Conservation (phyloP, 2,797 vertebrate species). For the Aphelocoma californica region DNA sequence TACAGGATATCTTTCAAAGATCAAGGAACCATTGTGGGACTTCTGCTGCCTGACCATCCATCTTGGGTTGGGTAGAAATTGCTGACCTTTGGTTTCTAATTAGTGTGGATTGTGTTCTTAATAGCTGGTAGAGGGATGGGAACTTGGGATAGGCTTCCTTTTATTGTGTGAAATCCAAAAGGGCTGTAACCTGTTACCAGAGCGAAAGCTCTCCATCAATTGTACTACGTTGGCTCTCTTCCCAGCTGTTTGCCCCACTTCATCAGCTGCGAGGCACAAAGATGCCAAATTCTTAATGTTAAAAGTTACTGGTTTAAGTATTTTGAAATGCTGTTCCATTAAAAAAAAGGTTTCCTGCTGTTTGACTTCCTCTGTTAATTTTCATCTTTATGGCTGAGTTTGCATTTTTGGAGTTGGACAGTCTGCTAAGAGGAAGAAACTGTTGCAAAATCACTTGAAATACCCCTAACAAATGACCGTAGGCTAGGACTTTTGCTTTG, state of each 20-base stretch:
- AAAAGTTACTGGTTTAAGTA: conserved; percentile 6
- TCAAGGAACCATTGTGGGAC: not conserved
- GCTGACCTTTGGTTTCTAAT: conserved; percentile 52
- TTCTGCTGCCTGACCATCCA: not conserved
- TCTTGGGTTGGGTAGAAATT: conserved; percentile 9
- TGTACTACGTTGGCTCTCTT: conserved; percentile 6
- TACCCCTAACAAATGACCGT: not conserved
- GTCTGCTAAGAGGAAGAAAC: conserved; percentile 42
- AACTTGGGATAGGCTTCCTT: conserved; percentile 62
- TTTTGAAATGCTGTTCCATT: conserved; percentile 28
- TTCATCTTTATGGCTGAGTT: conserved; percentile 49
- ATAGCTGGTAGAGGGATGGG: conserved; percentile 35
- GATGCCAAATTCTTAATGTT: conserved; percentile 14
- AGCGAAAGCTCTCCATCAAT: conserved; percentile 58
- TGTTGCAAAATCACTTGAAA: conserved; percentile 38
- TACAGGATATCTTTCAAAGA: not conserved
- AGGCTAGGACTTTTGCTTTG: not conserved
- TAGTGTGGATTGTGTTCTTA: conserved; percentile 43
- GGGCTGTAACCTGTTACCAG: conserved; percentile 58
- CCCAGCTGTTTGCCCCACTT: conserved; percentile 42
- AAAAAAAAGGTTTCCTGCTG: conserved; percentile 1
- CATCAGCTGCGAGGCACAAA: conserved; percentile 26
- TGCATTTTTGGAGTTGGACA: conserved; percentile 30
- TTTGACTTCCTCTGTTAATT: conserved; percentile 44
- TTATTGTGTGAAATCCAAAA: conserved; percentile 58